Base-by-base conservation (phyloP, 2,113 vertebrate species). In the Cebidichthys violaceus region DNA sequence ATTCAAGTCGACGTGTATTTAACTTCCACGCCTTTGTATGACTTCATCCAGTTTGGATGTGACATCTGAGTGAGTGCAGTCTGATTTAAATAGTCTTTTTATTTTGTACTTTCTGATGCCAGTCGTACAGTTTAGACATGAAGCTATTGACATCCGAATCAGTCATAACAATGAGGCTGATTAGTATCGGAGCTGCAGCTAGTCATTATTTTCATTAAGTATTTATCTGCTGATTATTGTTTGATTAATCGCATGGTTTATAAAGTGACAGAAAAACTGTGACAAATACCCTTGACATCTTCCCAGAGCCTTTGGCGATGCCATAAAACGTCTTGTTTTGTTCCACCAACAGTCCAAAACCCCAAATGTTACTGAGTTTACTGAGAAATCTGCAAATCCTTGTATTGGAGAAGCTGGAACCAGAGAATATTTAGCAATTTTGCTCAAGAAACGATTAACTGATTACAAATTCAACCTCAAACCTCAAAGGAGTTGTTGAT, bases 1-100 rank as follows among this genome's bases (percentile, higher is more conserved):
- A 55, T 65, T 55, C 13, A 43, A 77, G 77, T 75, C 59, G 37
- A 67, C 52, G 20, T 70, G 57, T 45, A 47, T 81, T 31, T 43
- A 15, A 75, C 27, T 64, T 8, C 35, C 35, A 62, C 0, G n/a
- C 3, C n/a, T 69, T 62, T 35, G 6, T 20, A 35, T 15, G 66
- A 69, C 70, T 57, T 45, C 4, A 39, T 57, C 54, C 33, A 39
- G 75, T 55, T 33, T 68, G 45, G 55, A 66, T 50, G 18, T 41
- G 70, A 78, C 66, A 57, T 57, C 31, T 13, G 14, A 41, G 64
- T 70, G 45, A 66, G 24, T 37, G 33, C 61, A 27, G 14, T 68
- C 20, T 18, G 43, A 60, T 65, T 55, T 29, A 50, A 74, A 59
- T 29, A 35, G 41, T 73, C 6, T 35, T 57, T 75, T 64, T 31